Base-by-base conservation (phyloP, 1,140 invertebrate species). In the Venustaconcha ellipsiformis region DNA sequence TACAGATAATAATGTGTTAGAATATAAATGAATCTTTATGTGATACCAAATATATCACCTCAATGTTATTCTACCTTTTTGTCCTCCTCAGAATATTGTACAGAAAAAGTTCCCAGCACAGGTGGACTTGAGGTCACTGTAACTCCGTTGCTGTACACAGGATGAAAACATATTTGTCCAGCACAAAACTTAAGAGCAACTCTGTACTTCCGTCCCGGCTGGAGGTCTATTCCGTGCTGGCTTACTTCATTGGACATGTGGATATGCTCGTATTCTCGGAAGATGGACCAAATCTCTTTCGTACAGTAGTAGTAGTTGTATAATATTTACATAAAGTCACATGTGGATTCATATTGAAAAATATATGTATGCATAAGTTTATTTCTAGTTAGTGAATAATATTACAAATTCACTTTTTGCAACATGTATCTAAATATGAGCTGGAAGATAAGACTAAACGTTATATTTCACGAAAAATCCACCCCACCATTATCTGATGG, bases 71-170 rank as follows among this genome's bases (percentile, higher is more conserved):
- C 18, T 71, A 71, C 64, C 59, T 66, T n/a, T 18, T 48, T 2
- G 12, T 66, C 11, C 11, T 17, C 8, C 4, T 56, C 23, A 20
- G n/a, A 15, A 65, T 72, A 72, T 15, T 14, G n/a, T 1, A 79
- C 58, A n/a, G 56, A 18, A 1, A 81, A 4, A 26, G 18, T 18
- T 30, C 73, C 78, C 26, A 65, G 18, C 59, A 20, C 14, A 37
- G 78, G 69, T 20, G 80, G 78, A 14, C 58, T 48, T 15, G 65
- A 23, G 57, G 69, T 69, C 14, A 82, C 57, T 15, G 57, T 58
- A 2, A 82, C 78, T 30, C 80, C 80, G 23, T 71, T 57, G 72
- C 78, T 82, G 57, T 68, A 68, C 23, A 78, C 64, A 26, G 78
- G 65, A 11, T 74, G 18, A 60, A 64, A 65, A 57, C 80, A 82